These are phyloP conservation scores for Labrus mixtus DNA, from an alignment of 2,113 vertebrate species.

Conservation along the genomic window DNA sequence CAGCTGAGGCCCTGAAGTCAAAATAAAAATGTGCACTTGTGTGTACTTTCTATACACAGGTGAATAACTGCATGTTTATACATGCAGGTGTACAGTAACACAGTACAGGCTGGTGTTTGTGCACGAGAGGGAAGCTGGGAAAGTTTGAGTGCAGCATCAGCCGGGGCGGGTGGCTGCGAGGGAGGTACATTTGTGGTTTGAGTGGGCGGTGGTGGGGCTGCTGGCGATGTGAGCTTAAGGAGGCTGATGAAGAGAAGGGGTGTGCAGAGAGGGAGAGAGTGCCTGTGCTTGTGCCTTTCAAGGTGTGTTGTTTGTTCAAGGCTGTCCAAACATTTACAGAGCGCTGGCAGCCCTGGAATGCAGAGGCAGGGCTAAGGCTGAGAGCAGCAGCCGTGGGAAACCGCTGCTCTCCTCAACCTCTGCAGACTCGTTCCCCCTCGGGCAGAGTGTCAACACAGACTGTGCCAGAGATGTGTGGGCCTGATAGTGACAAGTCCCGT, in stretches of 20 bases:
- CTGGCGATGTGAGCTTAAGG: constrained; percentile 72
- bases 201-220: constrained; percentile 47
- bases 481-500: constrained; percentile 92
- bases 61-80: constrained; percentile 63
- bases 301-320: constrained; percentile 98
- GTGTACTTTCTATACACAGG: constrained; percentile 64
- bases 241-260: constrained; percentile 75
- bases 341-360: constrained; percentile 93
- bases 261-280: constrained; percentile 79
- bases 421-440: constrained; percentile 87
- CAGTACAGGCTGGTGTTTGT: constrained; percentile 62
- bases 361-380: constrained; percentile 86
- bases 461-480: constrained; percentile 91
- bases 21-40: constrained; percentile 33
- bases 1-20: constrained; percentile 3
- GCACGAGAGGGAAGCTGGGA: constrained; percentile 64
- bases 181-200: constrained; percentile 69
- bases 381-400: constrained; percentile 93
- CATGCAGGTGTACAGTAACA: constrained; percentile 66
- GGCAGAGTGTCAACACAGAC: constrained; percentile 92
- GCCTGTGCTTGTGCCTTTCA: constrained; percentile 90
- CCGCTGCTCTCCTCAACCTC: constrained; percentile 94
- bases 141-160: constrained; percentile 60
- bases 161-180: constrained; percentile 46
- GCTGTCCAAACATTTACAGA: constrained; percentile 98